A percentile compares a stretch with the other conserved stretches of the same genome.
phyloP scores from a whole-genome alignment of 2,113 vertebrate species.

The Aegithalos caudatus region DNA sequence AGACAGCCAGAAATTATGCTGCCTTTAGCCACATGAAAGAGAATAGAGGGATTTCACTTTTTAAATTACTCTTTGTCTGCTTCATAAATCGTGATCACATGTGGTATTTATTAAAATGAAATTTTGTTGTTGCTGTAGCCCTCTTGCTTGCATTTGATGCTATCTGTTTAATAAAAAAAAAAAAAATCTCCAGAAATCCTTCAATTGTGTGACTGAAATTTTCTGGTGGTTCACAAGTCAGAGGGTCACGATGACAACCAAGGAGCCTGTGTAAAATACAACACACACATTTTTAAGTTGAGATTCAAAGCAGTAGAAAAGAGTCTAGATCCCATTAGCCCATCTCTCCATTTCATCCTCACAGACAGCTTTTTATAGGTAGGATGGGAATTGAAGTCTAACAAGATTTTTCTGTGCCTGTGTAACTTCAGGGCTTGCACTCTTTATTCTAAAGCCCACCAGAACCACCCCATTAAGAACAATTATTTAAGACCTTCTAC shows the following conservation, averaged over 20 bases:
- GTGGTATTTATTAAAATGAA: slow-evolving; percentile 54
- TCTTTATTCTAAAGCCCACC: background rate
- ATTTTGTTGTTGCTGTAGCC: background rate
- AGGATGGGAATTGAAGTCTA: background rate
- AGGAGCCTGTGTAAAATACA: background rate
- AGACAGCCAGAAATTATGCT: slow-evolving; percentile 40
- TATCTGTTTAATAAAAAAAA: slow-evolving; percentile 17
- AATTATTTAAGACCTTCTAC: background rate
- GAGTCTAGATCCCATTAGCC: background rate
- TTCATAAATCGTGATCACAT: slow-evolving; percentile 17
- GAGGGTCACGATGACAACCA: background rate
- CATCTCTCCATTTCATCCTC: background rate
- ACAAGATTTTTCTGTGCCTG: background rate
- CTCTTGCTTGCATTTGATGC: background rate
- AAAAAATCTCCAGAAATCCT: background rate
- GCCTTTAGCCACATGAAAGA: slow-evolving; percentile 53
- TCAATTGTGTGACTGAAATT: background rate
- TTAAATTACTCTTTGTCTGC: slow-evolving; percentile 51
- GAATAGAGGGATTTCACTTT: slow-evolving; percentile 30
- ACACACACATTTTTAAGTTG: background rate
- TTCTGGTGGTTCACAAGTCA: background rate
- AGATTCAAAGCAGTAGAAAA: background rate
- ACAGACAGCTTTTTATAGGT: background rate
- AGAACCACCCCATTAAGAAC: background rate
- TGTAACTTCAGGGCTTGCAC: background rate